Evolutionary conservation across 1,140 invertebrate species (phyloP), one percentile per base, ranked within the genome.

Genomic region (Heterodera carotae): DNA sequence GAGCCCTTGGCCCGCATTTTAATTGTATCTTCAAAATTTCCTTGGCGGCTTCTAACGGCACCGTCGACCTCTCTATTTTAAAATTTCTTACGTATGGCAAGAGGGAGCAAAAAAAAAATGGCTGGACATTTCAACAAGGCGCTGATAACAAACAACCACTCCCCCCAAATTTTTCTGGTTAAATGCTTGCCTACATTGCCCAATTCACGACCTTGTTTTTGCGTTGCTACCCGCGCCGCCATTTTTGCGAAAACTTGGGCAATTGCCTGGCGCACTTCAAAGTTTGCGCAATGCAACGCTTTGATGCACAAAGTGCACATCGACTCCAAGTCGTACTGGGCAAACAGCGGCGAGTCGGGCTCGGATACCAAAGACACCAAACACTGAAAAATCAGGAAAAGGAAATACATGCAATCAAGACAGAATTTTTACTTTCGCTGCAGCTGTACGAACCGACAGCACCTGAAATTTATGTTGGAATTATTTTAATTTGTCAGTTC

Each of bases 241-340:
- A 83, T 39, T 34, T 83, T 80, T 3, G 96, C 96, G 22, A 99
- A 88, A 18, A 98, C 90, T 88, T 94, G 93, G 5, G 96, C 94
- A 60, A 98, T 93, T 2, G 93, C 91, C 89, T 94, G 94, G 83
- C 95, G 90, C 2, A 95, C 94, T 90, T 97, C 94, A 89, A 96
- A 97, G 89, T 94, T 96, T 7, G 94, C 95, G 3, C 93, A 93
- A 88, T 97, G 95, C 79, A 97, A 92, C 60, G 94, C 92, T 77
- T 95, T 91, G 83, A 96, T 94, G 88, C 94, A 96, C 7, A 96
- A 88, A 8, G 94, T 93, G 8, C 93, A 92, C 66, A 96, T 90
- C 82, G 92, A 94, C 88, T 97, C 95, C 75, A 97, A 89, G 88
- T 97, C 95, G 3, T 92, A 92, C n/a, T 74, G 71, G 12, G 93